Conservation (phyloP, 1,140 invertebrate genomes). For the Chymomyza costata region DNA sequence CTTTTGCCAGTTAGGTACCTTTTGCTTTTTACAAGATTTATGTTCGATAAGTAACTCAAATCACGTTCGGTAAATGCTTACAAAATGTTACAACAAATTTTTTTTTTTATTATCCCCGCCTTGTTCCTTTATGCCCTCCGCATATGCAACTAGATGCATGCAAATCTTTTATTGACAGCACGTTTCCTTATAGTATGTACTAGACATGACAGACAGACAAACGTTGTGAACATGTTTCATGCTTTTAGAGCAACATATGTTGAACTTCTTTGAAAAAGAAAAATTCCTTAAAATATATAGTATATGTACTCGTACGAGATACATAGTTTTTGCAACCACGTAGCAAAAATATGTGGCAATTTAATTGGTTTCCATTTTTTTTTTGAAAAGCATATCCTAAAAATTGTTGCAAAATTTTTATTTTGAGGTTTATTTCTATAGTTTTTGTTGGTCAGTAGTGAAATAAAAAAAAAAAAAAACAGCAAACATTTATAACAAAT, state of each 20-base stretch:
- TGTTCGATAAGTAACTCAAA: constrained; percentile 61
- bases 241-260: too few species aligned
- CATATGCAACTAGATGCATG: constrained; percentile 40
- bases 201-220: too few species aligned
- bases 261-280: constrained; percentile 5
- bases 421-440: background rate
- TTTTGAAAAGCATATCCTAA: constrained; percentile 14
- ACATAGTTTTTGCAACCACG: background rate
- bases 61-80: constrained; percentile 66
- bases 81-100: constrained; percentile 57
- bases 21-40: constrained; percentile 31
- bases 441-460: constrained; percentile 3
- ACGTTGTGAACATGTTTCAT: constrained; percentile 53
- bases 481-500: too few species aligned
- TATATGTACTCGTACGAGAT: background rate
- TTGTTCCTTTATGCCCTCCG: constrained; percentile 4
- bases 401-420: constrained; percentile 18
- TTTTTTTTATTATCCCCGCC: constrained; percentile 11
- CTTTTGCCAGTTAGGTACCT: constrained; percentile 13
- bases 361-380: constrained; percentile 42
- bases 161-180: constrained; percentile 69
- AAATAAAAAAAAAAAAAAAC: too few species aligned
- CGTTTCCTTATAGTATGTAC: constrained; percentile 52
- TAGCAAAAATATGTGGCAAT: constrained; percentile 15
- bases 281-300: too few species aligned